phyloP scores from a whole-genome alignment of 2,797 vertebrate species.

The Choloepus didactylus region DNA sequence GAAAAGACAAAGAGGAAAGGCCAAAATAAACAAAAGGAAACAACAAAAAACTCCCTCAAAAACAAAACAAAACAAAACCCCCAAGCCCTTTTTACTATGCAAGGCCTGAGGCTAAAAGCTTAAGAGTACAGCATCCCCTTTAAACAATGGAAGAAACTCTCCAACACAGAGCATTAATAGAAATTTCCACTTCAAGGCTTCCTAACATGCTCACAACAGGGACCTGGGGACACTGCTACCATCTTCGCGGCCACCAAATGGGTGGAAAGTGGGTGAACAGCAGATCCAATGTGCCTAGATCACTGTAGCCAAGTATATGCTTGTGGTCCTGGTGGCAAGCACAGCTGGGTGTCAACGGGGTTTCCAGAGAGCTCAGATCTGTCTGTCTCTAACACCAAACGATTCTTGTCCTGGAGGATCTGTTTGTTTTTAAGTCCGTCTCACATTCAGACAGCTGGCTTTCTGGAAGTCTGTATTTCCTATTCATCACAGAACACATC shows the following conservation, averaged over 20 bases:
- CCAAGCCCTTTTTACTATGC: slow-evolving; percentile 81
- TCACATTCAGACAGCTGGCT: no score
- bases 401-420: not conserved
- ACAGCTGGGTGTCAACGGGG: not conserved
- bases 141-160: slow-evolving; percentile 76
- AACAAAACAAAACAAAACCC: slow-evolving; percentile 32
- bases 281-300: no score
- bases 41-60: slow-evolving; percentile 47
- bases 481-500: no score
- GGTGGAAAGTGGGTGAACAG: no score
- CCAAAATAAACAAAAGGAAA: slow-evolving; percentile 86
- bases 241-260: no score
- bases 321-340: not conserved
- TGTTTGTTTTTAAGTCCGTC: no score
- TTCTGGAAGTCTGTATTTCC: no score
- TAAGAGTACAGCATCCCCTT: slow-evolving; percentile 81
- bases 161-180: slow-evolving; percentile 75
- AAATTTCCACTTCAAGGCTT: no score
- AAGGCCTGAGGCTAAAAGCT: slow-evolving; percentile 86
- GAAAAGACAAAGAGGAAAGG: slow-evolving; percentile 8
- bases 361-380: not conserved
- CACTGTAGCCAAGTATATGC: not conserved
- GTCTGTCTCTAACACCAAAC: not conserved
- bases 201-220: no score
- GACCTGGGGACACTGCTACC: no score